Conservation (phyloP, 2,888 invertebrate genomes). For the Sinohyriopsis cumingii region DNA sequence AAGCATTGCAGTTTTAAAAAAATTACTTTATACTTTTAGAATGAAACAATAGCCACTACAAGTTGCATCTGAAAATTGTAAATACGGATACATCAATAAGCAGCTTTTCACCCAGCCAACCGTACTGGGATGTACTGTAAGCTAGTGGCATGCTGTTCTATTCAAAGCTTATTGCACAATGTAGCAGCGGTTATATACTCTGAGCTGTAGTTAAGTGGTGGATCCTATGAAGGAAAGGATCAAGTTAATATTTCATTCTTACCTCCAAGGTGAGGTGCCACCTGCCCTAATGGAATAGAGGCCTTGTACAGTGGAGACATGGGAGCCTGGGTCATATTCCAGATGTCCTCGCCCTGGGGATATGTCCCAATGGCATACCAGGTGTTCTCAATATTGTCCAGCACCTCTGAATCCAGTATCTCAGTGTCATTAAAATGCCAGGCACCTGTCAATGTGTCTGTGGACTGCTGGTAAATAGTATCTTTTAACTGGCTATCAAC, state of each 20-base stretch:
- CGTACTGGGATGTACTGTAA: no score
- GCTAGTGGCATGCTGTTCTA: no score
- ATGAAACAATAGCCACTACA: no score
- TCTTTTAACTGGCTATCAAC: neutral
- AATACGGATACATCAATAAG: no score
- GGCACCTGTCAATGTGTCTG: conserved; percentile 1
- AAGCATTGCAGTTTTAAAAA: no score
- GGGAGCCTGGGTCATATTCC: neutral
- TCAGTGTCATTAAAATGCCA: conserved; percentile 13
- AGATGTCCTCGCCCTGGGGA: conserved; percentile 6
- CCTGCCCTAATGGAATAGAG: conserved; percentile 9
- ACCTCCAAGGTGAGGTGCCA: conserved; percentile 10
- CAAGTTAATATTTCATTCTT: neutral
- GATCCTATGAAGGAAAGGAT: no score
- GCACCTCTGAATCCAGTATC: neutral
- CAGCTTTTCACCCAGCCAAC: no score
- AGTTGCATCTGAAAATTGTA: no score
- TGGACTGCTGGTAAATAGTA: conserved; percentile 6
- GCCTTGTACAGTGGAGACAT: conserved; percentile 2
- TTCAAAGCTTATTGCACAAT: no score
- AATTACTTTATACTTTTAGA: no score
- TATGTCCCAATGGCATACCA: conserved; percentile 17
- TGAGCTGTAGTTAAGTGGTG: no score
- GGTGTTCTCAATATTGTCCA: conserved; percentile 9
- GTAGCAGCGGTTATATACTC: no score